Evolutionary conservation across 2,797 vertebrate species (phyloP), one percentile per base, ranked within the genome.

Genomic region (Pagetopsis macropterus): DNA sequence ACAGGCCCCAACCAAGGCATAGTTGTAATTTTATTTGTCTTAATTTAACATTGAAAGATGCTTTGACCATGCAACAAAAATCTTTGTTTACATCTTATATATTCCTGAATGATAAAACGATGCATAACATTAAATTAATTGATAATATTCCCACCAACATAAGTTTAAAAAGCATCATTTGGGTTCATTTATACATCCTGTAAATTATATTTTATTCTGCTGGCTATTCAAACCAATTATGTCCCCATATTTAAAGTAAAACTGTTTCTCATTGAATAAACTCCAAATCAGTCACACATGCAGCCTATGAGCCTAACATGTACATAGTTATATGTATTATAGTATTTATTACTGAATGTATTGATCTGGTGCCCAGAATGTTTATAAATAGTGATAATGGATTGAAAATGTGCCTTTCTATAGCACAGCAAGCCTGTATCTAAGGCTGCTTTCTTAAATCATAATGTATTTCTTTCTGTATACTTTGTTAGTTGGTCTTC

Each of bases 261-360:
- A 65, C 43, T 61, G 33, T 79, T 60, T 65, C 72, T 65, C 70
- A 72, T 54, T 55, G 12, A 44, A 44, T 64, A 55, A 65, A 52
- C 51, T 77, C 19, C 3, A 43, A 80, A 71, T 44, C 33, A 60
- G 19, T 54, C 56, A 37, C 56, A 79, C 65, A 70, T 13, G 5
- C 70, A 77, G 70, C 77, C 58, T 61, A 68, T 87, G 66, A 86
- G 75, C 83, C 84, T 80, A 92, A 80, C 70, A 70, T 87, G 81
- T 91, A 85, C 75, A 86, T 78, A 85, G 63, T 85, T 4, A 15
- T 86, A 89, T 93, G 90, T 93, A 90, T 90, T 80, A 51, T 79
- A 65, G 82, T 86, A 90, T 93, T 91, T 91, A 90, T 91, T 90
- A 54, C 55, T 75, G 64, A 76, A 67, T 84, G 59, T 87, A 33